Percentiles rank a stretch among this genome's conserved stretches.
Evolutionary conservation across 2,113 vertebrate species (phyloP).

Genomic region (Bettongia penicillata): DNA sequence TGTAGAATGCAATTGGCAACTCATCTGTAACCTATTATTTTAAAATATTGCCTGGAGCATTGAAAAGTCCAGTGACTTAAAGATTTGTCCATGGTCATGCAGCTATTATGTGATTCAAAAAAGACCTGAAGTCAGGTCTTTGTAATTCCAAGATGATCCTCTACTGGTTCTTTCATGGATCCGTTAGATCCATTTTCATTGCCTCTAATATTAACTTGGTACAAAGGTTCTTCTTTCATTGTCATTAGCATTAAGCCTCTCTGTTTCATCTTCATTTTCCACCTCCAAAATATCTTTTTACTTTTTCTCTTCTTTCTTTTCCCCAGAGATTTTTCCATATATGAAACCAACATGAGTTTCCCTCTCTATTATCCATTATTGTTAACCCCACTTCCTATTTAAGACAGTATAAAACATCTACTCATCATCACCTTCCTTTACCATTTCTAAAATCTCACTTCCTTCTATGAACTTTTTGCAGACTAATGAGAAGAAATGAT

Average conservation of each 20-base stretch:
- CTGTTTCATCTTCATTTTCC: not conserved
- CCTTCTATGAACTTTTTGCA: not conserved
- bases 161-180: not conserved
- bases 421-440: not conserved
- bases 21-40: not conserved
- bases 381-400: not conserved
- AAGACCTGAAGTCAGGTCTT: not conserved
- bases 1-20: not conserved
- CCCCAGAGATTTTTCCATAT: not conserved
- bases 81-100: not conserved
- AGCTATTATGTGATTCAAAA: not conserved
- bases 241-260: not conserved
- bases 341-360: not conserved
- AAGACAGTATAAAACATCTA: not conserved
- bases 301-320: not conserved
- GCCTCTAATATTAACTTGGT: not conserved
- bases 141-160: not conserved
- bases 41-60: not conserved
- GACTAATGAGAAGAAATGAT: not conserved
- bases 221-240: not conserved
- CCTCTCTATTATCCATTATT: not conserved
- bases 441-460: not conserved
- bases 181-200: not conserved
- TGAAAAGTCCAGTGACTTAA: not conserved
- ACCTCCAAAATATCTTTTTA: not conserved